These are phyloP conservation scores for Schizaphis graminum DNA, from an alignment of 2,888 invertebrate species.

Conservation along the genomic window DNA sequence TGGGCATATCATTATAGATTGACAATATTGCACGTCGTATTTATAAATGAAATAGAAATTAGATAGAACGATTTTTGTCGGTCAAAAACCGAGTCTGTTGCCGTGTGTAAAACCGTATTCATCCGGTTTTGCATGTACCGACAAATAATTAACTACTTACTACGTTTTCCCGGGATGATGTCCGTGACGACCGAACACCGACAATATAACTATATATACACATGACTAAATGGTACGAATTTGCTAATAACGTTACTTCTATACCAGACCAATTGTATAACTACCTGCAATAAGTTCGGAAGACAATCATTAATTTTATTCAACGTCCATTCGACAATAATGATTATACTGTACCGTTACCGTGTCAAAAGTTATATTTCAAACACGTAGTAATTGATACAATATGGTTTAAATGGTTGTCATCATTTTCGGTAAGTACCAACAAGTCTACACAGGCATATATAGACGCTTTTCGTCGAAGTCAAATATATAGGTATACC, in stretches of 20 bases:
- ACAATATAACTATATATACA: not conserved
- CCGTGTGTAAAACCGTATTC: not conserved
- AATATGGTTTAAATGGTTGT: not conserved
- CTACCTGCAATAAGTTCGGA: not conserved
- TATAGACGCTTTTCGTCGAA: not conserved
- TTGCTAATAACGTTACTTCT: not conserved
- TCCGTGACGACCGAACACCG: not conserved
- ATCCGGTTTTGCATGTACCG: not conserved
- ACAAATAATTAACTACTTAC: not conserved
- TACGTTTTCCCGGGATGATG: not conserved
- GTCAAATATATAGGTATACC: not conserved
- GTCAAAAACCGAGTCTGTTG: not conserved
- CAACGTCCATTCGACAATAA: not conserved
- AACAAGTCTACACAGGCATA: not conserved
- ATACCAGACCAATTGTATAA: not conserved
- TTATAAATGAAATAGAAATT: constrained; percentile 11
- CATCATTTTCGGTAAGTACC: not conserved
- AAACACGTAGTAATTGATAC: not conserved
- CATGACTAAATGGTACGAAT: not conserved
- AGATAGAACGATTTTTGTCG: constrained; percentile 9
- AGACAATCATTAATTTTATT: not conserved
- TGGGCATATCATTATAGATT: not conserved
- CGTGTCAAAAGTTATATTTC: not conserved
- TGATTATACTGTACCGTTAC: not conserved
- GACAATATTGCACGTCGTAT: not conserved